phyloP scores from a whole-genome alignment of 2,113 vertebrate species.

The Chloropsis cyanopogon region DNA sequence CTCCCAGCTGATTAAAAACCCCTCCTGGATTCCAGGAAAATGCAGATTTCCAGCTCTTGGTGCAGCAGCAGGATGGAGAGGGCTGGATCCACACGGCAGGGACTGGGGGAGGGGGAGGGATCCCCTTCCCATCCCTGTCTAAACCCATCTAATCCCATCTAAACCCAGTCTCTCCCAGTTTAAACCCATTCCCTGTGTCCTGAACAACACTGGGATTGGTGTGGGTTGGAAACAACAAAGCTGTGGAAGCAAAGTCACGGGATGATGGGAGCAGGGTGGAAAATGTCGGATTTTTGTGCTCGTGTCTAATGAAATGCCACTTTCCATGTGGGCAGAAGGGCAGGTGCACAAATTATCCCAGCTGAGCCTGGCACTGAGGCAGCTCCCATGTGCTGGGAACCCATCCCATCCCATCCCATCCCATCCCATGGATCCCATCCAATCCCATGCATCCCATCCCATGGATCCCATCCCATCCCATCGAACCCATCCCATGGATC shows the following conservation, averaged over 20 bases:
- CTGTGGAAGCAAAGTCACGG: not conserved
- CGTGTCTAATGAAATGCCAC: not conserved
- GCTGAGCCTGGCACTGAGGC: not conserved
- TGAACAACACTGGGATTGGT: fast-evolving
- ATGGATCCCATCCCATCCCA: not conserved
- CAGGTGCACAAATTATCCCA: not conserved
- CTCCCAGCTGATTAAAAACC: not conserved
- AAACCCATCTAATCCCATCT: fast-evolving
- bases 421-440: not conserved
- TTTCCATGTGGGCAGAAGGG: not conserved
- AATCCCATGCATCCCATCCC: not conserved
- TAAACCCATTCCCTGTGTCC: not conserved
- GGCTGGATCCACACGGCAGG: not conserved
- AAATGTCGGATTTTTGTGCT: not conserved
- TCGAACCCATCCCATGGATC: no score
- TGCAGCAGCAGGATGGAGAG: not conserved
- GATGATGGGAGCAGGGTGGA: fast-evolving
- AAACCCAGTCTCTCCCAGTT: not conserved
- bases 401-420: not conserved
- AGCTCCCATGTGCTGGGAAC: not conserved
- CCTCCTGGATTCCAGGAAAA: not conserved
- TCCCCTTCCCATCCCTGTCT: not conserved
- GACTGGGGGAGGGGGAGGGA: not conserved
- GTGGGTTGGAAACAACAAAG: not conserved
- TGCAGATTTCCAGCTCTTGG: not conserved